These are phyloP conservation scores for Acanthurus tractus DNA, from an alignment of 2,797 vertebrate genomes.

Conservation along the genomic window DNA sequence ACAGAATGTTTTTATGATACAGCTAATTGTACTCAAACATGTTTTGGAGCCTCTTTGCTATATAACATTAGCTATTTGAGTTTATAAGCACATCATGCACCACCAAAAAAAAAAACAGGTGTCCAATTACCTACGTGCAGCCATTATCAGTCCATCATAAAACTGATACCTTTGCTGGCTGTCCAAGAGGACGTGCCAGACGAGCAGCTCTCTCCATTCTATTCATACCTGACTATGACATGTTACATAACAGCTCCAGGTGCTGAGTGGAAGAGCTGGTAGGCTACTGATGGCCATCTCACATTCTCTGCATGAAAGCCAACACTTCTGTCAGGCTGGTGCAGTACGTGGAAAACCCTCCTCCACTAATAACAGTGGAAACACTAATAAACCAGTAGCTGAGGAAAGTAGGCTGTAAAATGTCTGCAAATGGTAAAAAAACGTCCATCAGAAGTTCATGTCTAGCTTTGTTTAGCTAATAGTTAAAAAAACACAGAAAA, in stretches of 20 bases:
- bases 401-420: not conserved
- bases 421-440: not conserved
- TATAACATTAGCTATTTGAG: not conserved
- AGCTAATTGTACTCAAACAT: not conserved
- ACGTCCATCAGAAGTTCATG: not conserved
- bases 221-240: slow-evolving; percentile 56
- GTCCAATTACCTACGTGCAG: slow-evolving; percentile 44
- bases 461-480: not conserved
- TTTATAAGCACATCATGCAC: slow-evolving; percentile 24
- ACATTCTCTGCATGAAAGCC: slow-evolving; percentile 39
- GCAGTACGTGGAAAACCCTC: slow-evolving; percentile 8
- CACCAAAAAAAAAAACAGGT: slow-evolving; percentile 39
- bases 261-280: slow-evolving; percentile 29
- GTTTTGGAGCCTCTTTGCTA: not conserved
- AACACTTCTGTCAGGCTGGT: slow-evolving; percentile 8
- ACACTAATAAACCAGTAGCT: slow-evolving; percentile 32
- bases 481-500: not conserved
- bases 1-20: not conserved
- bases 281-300: slow-evolving; percentile 15
- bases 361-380: slow-evolving; percentile 23
- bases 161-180: slow-evolving; percentile 28
- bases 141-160: slow-evolving; percentile 53
- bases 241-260: slow-evolving; percentile 57
- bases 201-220: slow-evolving; percentile 44
- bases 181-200: slow-evolving; percentile 9